phyloP scores from a whole-genome alignment of 2,113 vertebrate genomes.

The Tragulus kanchil region DNA sequence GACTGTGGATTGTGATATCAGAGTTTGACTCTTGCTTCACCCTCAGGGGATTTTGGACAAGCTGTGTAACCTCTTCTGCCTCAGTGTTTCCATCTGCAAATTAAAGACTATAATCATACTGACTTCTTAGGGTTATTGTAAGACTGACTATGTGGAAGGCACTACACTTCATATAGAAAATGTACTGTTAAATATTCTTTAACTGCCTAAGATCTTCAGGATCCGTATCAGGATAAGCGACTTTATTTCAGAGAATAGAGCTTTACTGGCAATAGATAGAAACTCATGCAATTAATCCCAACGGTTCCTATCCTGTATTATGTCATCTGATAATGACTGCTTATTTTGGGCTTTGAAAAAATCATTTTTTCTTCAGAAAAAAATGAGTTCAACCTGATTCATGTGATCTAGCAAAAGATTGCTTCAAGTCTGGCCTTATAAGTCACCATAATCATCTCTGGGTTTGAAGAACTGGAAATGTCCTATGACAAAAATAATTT shows the following conservation, averaged over 20 bases:
- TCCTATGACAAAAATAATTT: constrained; percentile 55
- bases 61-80: background rate
- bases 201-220: background rate
- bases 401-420: background rate
- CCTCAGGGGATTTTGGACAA: background rate
- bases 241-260: background rate
- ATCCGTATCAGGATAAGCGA: background rate
- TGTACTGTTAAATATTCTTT: background rate
- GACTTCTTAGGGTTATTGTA: background rate
- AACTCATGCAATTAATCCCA: background rate
- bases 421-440: constrained; percentile 12
- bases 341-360: constrained; percentile 11
- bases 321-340: background rate
- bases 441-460: background rate
- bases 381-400: constrained; percentile 51
- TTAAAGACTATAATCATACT: background rate
- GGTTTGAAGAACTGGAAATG: constrained; percentile 60
- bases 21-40: background rate
- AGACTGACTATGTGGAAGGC: background rate
- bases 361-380: background rate
- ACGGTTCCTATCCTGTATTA: background rate
- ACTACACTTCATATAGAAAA: background rate
- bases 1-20: background rate
- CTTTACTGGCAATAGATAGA: background rate
- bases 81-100: background rate